These are phyloP conservation scores for Solea senegalensis DNA, from an alignment of 2,113 vertebrate genomes.

Conservation along the genomic window DNA sequence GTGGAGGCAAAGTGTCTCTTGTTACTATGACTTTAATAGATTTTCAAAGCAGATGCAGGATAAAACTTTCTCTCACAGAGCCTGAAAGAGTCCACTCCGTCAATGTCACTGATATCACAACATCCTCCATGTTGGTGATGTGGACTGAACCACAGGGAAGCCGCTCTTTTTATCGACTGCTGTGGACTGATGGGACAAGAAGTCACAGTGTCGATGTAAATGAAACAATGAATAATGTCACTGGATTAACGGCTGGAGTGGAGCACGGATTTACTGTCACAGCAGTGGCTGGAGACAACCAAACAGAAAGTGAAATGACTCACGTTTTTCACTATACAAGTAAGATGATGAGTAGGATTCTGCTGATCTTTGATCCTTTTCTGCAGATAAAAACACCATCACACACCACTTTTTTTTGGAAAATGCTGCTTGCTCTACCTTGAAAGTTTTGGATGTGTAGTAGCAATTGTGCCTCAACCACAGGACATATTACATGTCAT, in stretches of 20 bases:
- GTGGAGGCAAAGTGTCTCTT: too few relatives aligned
- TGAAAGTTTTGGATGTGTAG: too few relatives aligned
- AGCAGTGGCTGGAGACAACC: constrained; percentile 26
- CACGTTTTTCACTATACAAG: neutral
- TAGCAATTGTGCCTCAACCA: too few relatives aligned
- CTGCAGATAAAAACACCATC: too few relatives aligned
- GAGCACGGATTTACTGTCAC: constrained; percentile 12
- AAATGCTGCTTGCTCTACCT: too few relatives aligned
- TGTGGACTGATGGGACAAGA: neutral
- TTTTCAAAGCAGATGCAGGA: too few relatives aligned
- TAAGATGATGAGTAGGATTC: constrained; percentile 6
- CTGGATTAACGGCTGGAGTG: constrained; percentile 38
- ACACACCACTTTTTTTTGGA: too few relatives aligned
- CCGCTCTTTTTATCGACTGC: constrained; percentile 23
- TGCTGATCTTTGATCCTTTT: too few relatives aligned
- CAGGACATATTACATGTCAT: too few relatives aligned
- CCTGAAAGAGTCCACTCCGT: constrained; percentile 25
- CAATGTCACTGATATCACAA: neutral
- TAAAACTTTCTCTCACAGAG: constrained; percentile 3
- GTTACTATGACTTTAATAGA: too few relatives aligned
- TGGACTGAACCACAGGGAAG: constrained; percentile 44
- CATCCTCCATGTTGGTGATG: constrained; percentile 21
- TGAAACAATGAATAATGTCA: constrained; percentile 1
- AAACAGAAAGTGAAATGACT: neutral
- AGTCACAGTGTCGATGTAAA: neutral